Evolutionary conservation across 2,888 invertebrate species (phyloP).

Genomic region (Lamellibrachia columna): DNA sequence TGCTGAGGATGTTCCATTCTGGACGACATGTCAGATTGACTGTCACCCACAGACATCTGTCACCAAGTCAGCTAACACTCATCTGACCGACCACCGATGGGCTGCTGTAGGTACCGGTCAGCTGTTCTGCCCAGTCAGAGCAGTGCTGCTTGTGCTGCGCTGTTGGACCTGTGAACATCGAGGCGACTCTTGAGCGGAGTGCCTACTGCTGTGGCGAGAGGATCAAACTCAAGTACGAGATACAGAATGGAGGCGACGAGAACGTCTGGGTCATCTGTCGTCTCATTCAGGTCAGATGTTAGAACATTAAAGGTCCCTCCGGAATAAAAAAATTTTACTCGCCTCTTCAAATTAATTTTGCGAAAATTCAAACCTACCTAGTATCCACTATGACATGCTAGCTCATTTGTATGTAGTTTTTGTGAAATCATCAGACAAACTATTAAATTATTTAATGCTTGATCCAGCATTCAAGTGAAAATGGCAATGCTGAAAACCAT

Average conservation of each 20-base stretch:
- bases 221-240: constrained; percentile 75
- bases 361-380: too few species aligned
- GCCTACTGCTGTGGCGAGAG: constrained; percentile 81
- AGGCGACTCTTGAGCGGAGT: constrained; percentile 76
- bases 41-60: too few species aligned
- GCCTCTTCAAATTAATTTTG: too few species aligned
- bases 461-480: too few species aligned
- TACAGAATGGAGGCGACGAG: constrained; percentile 76
- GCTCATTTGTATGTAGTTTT: too few species aligned
- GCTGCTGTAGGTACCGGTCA: constrained; percentile 53
- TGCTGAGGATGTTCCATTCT: too few species aligned
- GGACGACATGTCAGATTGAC: too few species aligned
- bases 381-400: too few species aligned
- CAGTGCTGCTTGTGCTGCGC: constrained; percentile 75
- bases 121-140: constrained; percentile 54
- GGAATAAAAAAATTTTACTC: too few species aligned
- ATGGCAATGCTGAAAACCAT: too few species aligned
- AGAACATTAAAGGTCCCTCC: neutral
- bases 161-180: constrained; percentile 75
- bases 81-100: neutral
- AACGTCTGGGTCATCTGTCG: constrained; percentile 71
- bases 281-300: constrained; percentile 69
- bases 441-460: too few species aligned
- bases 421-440: too few species aligned
- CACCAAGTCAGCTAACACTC: neutral